Percentiles rank a stretch among this genome's conserved stretches.
These are phyloP conservation scores for Epicampocera succincta DNA, from an alignment of 2,888 invertebrate genomes.

Conservation along the genomic window DNA sequence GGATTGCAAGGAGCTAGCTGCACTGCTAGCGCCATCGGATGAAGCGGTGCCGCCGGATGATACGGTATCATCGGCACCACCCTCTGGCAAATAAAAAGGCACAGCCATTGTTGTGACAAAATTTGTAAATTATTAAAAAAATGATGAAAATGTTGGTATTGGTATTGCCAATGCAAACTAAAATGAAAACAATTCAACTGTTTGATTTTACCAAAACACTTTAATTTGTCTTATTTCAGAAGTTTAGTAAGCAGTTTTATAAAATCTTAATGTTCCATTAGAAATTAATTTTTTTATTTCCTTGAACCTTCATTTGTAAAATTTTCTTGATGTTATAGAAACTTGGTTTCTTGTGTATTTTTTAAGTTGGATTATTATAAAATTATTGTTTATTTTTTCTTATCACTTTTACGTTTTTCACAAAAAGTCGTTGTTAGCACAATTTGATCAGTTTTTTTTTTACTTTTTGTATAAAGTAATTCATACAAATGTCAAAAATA, in stretches of 20 bases:
- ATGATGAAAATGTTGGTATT: conserved; percentile 56
- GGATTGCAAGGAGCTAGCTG: conserved; percentile 76
- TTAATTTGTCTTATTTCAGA: conserved; percentile 45
- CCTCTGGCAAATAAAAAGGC: conserved; percentile 82
- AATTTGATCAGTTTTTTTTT: conserved; percentile 54
- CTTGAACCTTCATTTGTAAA: conserved; percentile 5
- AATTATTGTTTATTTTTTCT: conserved; percentile 24
- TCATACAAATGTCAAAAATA: conserved; percentile 59
- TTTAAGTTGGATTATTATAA: conserved; percentile 4
- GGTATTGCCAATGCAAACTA: conserved; percentile 1
- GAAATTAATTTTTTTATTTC: background rate
- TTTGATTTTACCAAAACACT: conserved; percentile 31
- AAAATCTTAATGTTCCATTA: too few species aligned
- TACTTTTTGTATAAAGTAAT: conserved; percentile 38
- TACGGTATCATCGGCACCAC: conserved; percentile 78
- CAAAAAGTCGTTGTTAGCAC: conserved; percentile 55
- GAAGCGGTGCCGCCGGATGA: conserved; percentile 72
- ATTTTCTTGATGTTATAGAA: conserved; percentile 15
- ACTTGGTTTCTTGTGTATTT: background rate
- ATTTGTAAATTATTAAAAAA: conserved; percentile 45
- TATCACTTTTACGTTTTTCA: conserved; percentile 24
- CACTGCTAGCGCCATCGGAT: conserved; percentile 70
- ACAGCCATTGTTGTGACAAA: conserved; percentile 78
- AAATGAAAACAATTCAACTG: conserved; percentile 48
- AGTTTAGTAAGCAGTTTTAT: conserved; percentile 16